Evolutionary conservation across 2,113 vertebrate genomes (phyloP).

Genomic region (Ovis canadensis): DNA sequence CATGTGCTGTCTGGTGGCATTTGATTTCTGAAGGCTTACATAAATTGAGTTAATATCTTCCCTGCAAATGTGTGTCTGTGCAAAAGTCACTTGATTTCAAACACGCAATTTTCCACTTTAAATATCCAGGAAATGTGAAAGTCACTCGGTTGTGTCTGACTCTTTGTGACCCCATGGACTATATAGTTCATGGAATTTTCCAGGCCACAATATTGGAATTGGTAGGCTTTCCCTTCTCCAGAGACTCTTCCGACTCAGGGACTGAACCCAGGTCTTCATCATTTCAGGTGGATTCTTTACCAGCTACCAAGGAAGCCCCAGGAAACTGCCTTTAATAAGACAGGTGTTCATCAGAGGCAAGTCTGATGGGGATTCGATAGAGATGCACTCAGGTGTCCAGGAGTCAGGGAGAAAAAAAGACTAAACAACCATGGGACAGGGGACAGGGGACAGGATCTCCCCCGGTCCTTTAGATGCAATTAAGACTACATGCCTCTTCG

Average conservation of each 20-base stretch:
- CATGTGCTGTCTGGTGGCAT: not conserved
- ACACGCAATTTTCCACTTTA: not conserved
- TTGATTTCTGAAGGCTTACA: not conserved
- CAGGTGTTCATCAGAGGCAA: not conserved
- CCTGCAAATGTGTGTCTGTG: not conserved
- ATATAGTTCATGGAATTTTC: not conserved
- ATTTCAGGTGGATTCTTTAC: not conserved
- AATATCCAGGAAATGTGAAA: not conserved
- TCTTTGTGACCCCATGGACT: fast-evolving
- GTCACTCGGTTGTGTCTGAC: fast-evolving
- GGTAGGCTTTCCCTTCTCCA: too few relatives aligned
- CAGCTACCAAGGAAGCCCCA: not conserved
- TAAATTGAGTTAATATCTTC: not conserved
- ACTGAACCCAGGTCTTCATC: not conserved
- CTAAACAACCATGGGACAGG: not conserved
- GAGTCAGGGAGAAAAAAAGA: not conserved
- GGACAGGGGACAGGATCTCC: not conserved
- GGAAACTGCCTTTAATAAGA: not conserved
- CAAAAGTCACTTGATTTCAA: not conserved
- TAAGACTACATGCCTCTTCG: fast-evolving
- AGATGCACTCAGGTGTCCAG: not conserved
- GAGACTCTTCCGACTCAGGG: fast-evolving
- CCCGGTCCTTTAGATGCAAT: not conserved
- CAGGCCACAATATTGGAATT: not conserved
- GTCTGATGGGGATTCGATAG: fast-evolving